Base-by-base conservation (phyloP, 2,113 vertebrate species). In the Boleophthalmus pectinirostris region DNA sequence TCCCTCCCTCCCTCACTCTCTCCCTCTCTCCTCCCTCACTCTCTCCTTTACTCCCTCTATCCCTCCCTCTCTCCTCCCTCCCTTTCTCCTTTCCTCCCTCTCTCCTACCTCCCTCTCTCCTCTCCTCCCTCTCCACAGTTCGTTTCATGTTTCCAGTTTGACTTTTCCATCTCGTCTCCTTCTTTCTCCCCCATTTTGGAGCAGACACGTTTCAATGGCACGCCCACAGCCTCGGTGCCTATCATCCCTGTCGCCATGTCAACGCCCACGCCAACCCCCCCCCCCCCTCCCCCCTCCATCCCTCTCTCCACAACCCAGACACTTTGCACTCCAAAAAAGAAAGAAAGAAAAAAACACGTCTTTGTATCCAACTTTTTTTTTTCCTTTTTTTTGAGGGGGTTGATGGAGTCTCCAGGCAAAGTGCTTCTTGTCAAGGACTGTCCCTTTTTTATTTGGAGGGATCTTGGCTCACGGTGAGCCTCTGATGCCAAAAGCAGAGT, bases 181-280 rank as follows among this genome's bases (percentile, higher is more conserved):
- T 13, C 29, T 21, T 70, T 43, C 25, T 38, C 23, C 45, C 65
- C 78, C 82, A 80, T 70, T 67, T 73, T 56, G 68, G 85, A 88
- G 90, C 78, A 90, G 86, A 89, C 89, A 88, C 90, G 89, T 91
- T 91, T 91, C 90, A 91, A 91, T 91, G 90, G 87, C 88, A 91
- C 90, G 81, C 90, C 90, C 90, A 91, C 90, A 89, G 89, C 85
- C 68, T 57, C 12, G 23, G 86, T 84, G 87, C 90, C 88, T 90
- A 87, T 90, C 90, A 90, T 87, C 86, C 90, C 89, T 88, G 88
- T 38, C 88, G 78, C 89, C 87, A 87, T 90, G 90, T 91, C 90
- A 90, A 75, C 85, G 81, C 88, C 82, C 89, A 88, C 86, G 90
- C n/a, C n/a, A n/a, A n/a, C n/a, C n/a, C n/a, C n/a, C 90, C 85